Percentiles rank a stretch among this genome's conserved stretches.
Evolutionary conservation across 2,888 invertebrate genomes (phyloP).

Genomic region (Megamerina dolium): DNA sequence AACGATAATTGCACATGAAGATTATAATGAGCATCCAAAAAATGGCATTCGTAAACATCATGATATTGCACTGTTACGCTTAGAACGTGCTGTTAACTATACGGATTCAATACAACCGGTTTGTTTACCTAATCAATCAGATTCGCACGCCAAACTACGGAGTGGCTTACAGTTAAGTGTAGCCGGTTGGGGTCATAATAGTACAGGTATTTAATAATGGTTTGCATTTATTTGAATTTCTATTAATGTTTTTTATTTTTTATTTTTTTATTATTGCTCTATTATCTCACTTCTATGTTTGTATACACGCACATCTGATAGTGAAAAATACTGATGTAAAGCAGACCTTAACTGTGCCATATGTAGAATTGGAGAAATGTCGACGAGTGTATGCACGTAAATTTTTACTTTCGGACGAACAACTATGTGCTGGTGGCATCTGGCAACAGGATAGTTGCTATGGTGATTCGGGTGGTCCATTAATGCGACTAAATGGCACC

Average conservation of each 20-base stretch:
- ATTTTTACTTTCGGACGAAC: slow-evolving; percentile 31
- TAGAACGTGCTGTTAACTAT: slow-evolving; percentile 52
- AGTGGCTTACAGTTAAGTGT: slow-evolving; percentile 40
- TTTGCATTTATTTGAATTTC: no score
- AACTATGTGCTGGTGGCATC: slow-evolving; percentile 63
- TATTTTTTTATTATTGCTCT: background rate
- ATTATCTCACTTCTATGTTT: background rate
- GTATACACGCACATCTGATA: background rate
- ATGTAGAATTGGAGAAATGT: slow-evolving; percentile 17
- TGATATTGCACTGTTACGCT: slow-evolving; percentile 64
- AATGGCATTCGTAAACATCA: slow-evolving; percentile 53
- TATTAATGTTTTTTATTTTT: no score
- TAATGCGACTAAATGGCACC: slow-evolving; percentile 52
- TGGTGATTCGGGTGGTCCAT: slow-evolving; percentile 68
- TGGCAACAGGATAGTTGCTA: slow-evolving; percentile 61
- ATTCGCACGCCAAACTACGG: slow-evolving; percentile 5
- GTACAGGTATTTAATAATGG: no score
- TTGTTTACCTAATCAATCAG: slow-evolving; percentile 50
- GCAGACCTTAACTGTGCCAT: slow-evolving; percentile 21
- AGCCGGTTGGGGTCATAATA: slow-evolving; percentile 59
- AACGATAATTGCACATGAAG: slow-evolving; percentile 57
- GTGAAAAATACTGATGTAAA: slow-evolving; percentile 13
- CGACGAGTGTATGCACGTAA: slow-evolving; percentile 3
- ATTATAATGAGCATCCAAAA: slow-evolving; percentile 50
- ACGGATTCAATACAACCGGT: slow-evolving; percentile 54